Evolutionary conservation across 1,140 invertebrate species (phyloP).

Genomic region (Caenorhabditis remanei): DNA sequence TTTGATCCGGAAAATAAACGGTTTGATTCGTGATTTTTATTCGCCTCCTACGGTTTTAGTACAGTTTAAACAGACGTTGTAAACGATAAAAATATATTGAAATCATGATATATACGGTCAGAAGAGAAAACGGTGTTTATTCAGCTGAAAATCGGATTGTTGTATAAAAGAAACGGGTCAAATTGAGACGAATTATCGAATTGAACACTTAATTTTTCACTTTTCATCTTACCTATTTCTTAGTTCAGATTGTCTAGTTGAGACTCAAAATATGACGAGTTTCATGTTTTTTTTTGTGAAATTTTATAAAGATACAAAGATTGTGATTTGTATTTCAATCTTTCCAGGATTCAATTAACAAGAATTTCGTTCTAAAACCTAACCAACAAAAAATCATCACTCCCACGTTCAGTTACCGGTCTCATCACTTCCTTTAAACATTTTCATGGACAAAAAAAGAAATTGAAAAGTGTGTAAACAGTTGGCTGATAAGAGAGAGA

Average conservation of each 20-base stretch:
- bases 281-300: not conserved
- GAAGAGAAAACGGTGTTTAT: constrained; percentile 17
- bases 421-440: not conserved
- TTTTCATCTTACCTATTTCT: not conserved
- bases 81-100: constrained; percentile 24
- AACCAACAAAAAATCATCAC: constrained; percentile 10
- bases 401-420: constrained; percentile 20
- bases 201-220: not conserved
- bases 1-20: not conserved
- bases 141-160: constrained; percentile 22
- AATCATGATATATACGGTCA: not conserved
- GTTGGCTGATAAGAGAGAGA: not conserved
- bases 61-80: constrained; percentile 46
- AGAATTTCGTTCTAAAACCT: not conserved
- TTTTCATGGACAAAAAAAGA: not conserved
- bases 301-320: not conserved
- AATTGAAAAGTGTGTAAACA: not conserved
- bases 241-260: not conserved
- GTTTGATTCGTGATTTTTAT: not conserved
- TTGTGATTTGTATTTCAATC: too few species aligned
- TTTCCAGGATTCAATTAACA: too few species aligned
- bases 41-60: constrained; percentile 19
- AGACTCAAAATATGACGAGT: not conserved
- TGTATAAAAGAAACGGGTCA: constrained; percentile 25
- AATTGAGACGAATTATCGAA: not conserved